Evolutionary conservation across 2,113 vertebrate species (phyloP), one percentile per base, ranked within the genome.

Genomic region (Thamnophis sirtalis): DNA sequence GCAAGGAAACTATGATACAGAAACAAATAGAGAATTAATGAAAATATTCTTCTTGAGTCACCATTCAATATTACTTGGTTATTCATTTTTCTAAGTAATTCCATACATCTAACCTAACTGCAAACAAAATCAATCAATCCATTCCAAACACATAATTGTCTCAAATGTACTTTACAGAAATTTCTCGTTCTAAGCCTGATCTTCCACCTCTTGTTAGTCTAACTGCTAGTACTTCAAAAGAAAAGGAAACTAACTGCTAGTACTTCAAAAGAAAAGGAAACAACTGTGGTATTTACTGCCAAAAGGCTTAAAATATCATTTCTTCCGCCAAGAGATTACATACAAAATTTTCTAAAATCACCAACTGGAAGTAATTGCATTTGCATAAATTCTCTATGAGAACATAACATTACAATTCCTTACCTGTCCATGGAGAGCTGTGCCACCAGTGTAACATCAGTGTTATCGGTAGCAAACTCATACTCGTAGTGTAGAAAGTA

Each of bases 361-460:
- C 55, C 51, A 86, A 88, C 3, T 87, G 91, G 6, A 13, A 13
- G 9, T 53, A 9, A 49, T 0, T 48, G 13, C 9, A 22, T 54
- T 38, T 54, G 63, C 49, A 15, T 8, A 0, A 0, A 3, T 92
- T 87, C 4, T 24, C 17, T 6, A 22, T 5, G 33, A 21, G 49
- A 51, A 43, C 26, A 63, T 9, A 84, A 87, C 54, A 90, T 51
- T n/a, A 2, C 3, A 55, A 9, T 15, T 80, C 63, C 92, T 4
- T 96, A 99, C 99, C 99, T 99, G 98, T 99, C 99, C 99, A 99
- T 99, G 17, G 99, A 99, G 26, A 99, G 99, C 92, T 99, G 99
- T 8, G 99, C 99, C 10, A 99, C 99, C 22, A 99, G 97, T 0
- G 99, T 99, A 58, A 99, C 98, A 0, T 99, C 99, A 0, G 98